Conservation (phyloP, 1,140 invertebrate genomes). For the Cydia fagiglandana region DNA sequence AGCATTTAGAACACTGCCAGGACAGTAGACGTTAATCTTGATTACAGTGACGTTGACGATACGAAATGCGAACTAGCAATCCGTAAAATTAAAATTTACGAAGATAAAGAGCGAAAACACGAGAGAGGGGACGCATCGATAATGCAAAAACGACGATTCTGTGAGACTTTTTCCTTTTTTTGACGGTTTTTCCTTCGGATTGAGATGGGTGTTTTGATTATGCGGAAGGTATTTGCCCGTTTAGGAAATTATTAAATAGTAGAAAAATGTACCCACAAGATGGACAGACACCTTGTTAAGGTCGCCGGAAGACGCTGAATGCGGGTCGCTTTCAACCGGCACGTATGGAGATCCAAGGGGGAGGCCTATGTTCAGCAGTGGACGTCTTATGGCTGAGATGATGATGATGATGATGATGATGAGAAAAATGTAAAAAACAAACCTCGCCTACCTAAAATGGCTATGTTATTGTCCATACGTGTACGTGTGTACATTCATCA, state of each 20-base stretch:
- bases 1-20: neutral
- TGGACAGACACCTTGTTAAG: too few relatives aligned
- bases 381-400: too few relatives aligned
- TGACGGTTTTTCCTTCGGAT: neutral
- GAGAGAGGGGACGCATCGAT: conserved; percentile 36
- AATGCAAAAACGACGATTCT: conserved; percentile 35
- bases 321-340: too few relatives aligned
- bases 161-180: conserved; percentile 8
- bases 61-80: conserved; percentile 45
- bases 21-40: conserved; percentile 40
- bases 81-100: conserved; percentile 57
- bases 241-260: neutral
- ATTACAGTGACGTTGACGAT: conserved; percentile 38
- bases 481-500: too few relatives aligned
- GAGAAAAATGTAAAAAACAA: too few relatives aligned
- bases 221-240: neutral
- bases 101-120: conserved; percentile 39
- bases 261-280: too few relatives aligned
- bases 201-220: neutral
- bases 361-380: too few relatives aligned
- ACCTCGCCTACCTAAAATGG: too few relatives aligned
- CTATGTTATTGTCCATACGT: too few relatives aligned
- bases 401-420: too few relatives aligned
- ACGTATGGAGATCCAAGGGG: too few relatives aligned
- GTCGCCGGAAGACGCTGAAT: too few relatives aligned